A percentile compares a stretch with the other conserved stretches of the same genome.
Conservation (phyloP, 1,140 invertebrate species). For the Halictus rubicundus region DNA sequence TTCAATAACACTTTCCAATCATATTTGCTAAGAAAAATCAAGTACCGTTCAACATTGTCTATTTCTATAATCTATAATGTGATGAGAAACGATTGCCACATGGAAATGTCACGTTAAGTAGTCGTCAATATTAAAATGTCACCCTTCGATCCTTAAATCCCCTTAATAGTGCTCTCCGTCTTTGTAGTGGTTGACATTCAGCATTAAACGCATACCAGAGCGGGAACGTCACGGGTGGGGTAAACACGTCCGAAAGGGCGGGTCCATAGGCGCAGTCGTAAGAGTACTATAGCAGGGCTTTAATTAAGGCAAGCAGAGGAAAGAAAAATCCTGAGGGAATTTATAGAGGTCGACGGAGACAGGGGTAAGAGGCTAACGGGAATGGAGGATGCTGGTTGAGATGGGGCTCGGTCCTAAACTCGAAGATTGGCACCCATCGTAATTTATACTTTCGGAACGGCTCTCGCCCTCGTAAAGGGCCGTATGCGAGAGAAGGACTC, state of each 20-base stretch:
- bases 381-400: slow-evolving; percentile 59
- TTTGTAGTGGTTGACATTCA: slow-evolving; percentile 47
- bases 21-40: no score
- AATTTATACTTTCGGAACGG: slow-evolving; percentile 72
- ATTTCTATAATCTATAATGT: no score
- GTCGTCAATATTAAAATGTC: not conserved
- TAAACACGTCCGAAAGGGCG: slow-evolving; percentile 60
- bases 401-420: slow-evolving; percentile 62
- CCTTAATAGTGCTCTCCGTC: slow-evolving; percentile 27
- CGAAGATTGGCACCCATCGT: slow-evolving; percentile 65
- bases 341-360: slow-evolving; percentile 73
- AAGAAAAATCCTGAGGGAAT: slow-evolving; percentile 79
- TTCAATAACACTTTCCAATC: no score
- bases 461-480: slow-evolving; percentile 65
- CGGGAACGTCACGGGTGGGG: slow-evolving; percentile 39
- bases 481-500: slow-evolving; percentile 69
- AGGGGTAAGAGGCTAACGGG: slow-evolving; percentile 61
- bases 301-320: slow-evolving; percentile 79
- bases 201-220: slow-evolving; percentile 45
- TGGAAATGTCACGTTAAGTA: not conserved
- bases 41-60: no score
- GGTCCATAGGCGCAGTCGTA: slow-evolving; percentile 65
- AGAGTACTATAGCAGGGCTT: slow-evolving; percentile 73
- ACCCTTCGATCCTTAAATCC: slow-evolving; percentile 33
- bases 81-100: no score